phyloP scores from a whole-genome alignment of 2,888 invertebrate species.

The Euclidia mi region DNA sequence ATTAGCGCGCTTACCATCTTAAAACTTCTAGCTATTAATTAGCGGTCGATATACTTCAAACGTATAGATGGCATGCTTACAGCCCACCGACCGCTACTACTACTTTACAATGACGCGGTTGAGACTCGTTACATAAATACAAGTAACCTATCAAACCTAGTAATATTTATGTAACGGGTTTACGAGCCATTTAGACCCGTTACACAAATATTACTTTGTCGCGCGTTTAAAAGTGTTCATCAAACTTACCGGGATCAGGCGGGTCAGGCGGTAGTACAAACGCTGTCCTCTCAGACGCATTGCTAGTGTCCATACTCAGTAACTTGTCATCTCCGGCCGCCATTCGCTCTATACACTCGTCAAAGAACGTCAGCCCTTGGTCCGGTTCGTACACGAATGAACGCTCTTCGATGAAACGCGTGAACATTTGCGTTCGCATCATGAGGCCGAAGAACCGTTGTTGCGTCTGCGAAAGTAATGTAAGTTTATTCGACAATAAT shows the following conservation, averaged over 20 bases:
- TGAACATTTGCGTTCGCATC: constrained; percentile 99
- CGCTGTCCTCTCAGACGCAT: constrained; percentile 97
- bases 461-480: constrained; percentile 88
- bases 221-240: background rate
- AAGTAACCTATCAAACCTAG: no score
- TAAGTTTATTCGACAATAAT: background rate
- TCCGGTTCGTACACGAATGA: constrained; percentile 99
- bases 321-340: constrained; percentile 89
- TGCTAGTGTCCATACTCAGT: constrained; percentile 94
- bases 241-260: constrained; percentile 75
- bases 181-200: no score
- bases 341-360: constrained; percentile 97
- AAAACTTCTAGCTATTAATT: no score
- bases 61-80: no score
- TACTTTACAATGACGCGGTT: no score
- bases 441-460: constrained; percentile 97
- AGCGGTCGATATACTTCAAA: no score
- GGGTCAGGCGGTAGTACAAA: constrained; percentile 98
- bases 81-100: no score
- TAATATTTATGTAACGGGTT: no score
- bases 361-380: constrained; percentile 96
- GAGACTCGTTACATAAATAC: no score
- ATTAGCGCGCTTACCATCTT: no score
- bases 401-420: constrained; percentile 99
- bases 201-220: no score